These are phyloP conservation scores for Stigmatopora argus DNA, from an alignment of 2,113 vertebrate species.

Conservation along the genomic window DNA sequence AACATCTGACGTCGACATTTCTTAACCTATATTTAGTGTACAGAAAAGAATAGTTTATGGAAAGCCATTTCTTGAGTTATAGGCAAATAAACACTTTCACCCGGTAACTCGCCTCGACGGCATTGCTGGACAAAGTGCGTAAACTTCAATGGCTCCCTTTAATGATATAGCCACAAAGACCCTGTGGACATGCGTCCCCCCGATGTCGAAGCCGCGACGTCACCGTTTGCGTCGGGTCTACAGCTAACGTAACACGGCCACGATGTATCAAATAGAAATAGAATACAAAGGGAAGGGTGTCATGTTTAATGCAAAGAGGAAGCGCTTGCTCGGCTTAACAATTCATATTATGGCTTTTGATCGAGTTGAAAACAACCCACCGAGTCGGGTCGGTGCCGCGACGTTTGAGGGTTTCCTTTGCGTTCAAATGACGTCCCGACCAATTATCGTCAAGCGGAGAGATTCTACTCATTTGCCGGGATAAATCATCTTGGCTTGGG, in stretches of 20 bases:
- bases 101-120: slow-evolving; percentile 8
- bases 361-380: slow-evolving; percentile 31
- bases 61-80: slow-evolving; percentile 14
- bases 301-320: no score
- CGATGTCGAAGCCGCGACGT: no score
- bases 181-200: slow-evolving; percentile 51
- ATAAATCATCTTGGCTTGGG: slow-evolving; percentile 32
- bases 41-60: no score
- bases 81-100: slow-evolving; percentile 11
- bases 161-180: slow-evolving; percentile 49
- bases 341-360: slow-evolving; percentile 39
- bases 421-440: slow-evolving; percentile 14
- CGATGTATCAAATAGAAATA: slow-evolving; percentile 1
- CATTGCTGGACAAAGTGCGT: slow-evolving; percentile 41
- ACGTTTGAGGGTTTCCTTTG: slow-evolving; percentile 29
- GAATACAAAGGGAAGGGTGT: slow-evolving; percentile 28
- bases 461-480: slow-evolving; percentile 21
- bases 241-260: slow-evolving; percentile 12
- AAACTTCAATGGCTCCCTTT: slow-evolving; percentile 43
- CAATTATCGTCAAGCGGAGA: slow-evolving; percentile 27
- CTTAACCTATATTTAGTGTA: not conserved
- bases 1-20: slow-evolving; percentile 16
- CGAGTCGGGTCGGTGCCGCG: slow-evolving; percentile 22
- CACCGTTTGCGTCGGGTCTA: slow-evolving; percentile 19
- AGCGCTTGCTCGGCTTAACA: slow-evolving; percentile 36